phyloP scores from a whole-genome alignment of 2,888 invertebrate genomes.

The Odontomyia ornata region DNA sequence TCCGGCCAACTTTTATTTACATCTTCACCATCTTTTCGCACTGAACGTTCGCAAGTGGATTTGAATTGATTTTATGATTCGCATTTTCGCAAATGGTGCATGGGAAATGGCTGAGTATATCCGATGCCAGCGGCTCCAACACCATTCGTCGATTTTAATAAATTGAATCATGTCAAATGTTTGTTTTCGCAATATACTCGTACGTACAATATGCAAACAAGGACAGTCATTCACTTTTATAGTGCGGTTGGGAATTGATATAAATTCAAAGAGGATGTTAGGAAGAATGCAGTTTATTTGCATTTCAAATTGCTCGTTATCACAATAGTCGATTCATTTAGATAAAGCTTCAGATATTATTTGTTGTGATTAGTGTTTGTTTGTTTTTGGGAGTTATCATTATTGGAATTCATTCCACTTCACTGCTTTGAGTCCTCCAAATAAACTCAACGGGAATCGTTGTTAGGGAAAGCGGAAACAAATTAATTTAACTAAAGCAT shows the following conservation, averaged over 20 bases:
- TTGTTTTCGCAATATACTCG: conserved; percentile 27
- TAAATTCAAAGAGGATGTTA: not conserved
- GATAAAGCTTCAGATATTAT: not conserved
- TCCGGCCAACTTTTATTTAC: conserved; percentile 10
- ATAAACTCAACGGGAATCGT: too few relatives aligned
- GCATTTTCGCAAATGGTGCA: conserved; percentile 32
- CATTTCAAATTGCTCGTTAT: conserved; percentile 29
- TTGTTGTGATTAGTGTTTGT: not conserved
- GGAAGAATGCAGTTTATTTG: conserved; percentile 30
- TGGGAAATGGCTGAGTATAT: not conserved
- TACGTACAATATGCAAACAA: not conserved
- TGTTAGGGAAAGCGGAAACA: too few relatives aligned
- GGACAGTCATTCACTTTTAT: not conserved
- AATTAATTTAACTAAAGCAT: not conserved
- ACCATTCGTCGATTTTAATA: conserved; percentile 21
- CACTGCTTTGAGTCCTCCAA: too few relatives aligned
- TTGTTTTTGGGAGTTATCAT: not conserved
- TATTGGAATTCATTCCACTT: too few relatives aligned
- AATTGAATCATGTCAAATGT: conserved; percentile 29
- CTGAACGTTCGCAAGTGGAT: conserved; percentile 17
- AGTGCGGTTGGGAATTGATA: not conserved
- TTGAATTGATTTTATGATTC: conserved; percentile 36
- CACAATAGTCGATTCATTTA: not conserved
- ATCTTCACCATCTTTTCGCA: not conserved
- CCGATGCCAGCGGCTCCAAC: not conserved